Evolutionary conservation across 2,797 vertebrate genomes (phyloP), one percentile per base, ranked within the genome.

Genomic region (Discoglossus pictus): DNA sequence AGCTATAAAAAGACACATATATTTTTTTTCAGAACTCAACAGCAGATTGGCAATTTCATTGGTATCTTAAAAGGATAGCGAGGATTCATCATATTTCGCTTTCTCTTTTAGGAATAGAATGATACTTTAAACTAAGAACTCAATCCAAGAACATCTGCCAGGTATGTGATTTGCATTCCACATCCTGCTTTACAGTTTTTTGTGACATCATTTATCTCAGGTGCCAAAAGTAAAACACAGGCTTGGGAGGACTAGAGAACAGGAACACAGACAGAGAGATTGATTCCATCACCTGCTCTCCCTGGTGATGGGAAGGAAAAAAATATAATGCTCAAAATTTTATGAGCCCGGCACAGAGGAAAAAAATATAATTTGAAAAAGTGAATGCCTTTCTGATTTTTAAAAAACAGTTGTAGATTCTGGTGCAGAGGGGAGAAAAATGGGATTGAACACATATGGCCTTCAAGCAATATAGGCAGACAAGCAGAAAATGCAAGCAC

Each of bases 401-500:
- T 69, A 55, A 62, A 34, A 69, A 55, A 62, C 13, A 31, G 43
- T 56, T 55, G 59, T 62, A 69, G 51, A 40, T n/a, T 42, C 34
- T 47, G 23, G 48, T 13, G 12, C 21, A 17, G 42, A 34, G 55
- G 12, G 24, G 38, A 69, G 50, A 62, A 47, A 56, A 63, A 63
- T 55, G 47, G 40, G 43, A 60, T 12, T 52, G 46, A 60, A 55
- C 21, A 27, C 36, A 47, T 54, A 46, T 53, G 43, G 59, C 67
- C 67, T 70, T n/a, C 23, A 15, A 70, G 60, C 67, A 35, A 70
- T 63, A 70, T 55, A 67, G 27, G 34, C 43, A 63, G 67, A 56
- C 51, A 70, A 55, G 52, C 42, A 42, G 51, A 70, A 63, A 63
- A 70, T 70, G 50, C 43, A 70, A 51, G 36, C 21, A 56, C 51